These are phyloP conservation scores for Neosalanx taihuensis DNA, from an alignment of 2,797 vertebrate species.

Conservation along the genomic window DNA sequence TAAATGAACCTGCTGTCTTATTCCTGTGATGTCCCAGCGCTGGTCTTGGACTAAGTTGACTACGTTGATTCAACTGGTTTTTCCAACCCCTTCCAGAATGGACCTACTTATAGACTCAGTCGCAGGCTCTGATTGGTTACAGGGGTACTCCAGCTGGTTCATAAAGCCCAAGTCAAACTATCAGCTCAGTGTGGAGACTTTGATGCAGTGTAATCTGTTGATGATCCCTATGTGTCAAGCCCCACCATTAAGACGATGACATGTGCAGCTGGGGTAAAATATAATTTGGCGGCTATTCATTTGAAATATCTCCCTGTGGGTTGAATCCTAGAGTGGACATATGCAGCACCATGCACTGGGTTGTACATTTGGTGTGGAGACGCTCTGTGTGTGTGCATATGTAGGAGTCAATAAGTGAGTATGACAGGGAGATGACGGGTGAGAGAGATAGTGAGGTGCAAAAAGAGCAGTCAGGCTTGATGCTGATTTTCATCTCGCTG, in stretches of 20 bases:
- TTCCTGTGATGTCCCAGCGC: too few species aligned
- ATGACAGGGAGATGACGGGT: not conserved
- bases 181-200: too few species aligned
- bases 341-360: not conserved
- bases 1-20: too few species aligned
- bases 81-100: too few species aligned
- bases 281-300: conserved; percentile 15
- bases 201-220: not conserved
- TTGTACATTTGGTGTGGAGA: not conserved
- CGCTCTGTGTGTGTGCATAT: not conserved
- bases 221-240: not conserved
- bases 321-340: not conserved
- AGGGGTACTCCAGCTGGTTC: too few species aligned
- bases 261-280: conserved; percentile 12
- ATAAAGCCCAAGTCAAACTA: too few species aligned
- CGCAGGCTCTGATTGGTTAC: too few species aligned
- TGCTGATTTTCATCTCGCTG: conserved; percentile 28
- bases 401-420: conserved; percentile 4
- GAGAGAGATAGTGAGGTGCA: not conserved
- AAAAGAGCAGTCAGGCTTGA: conserved; percentile 8
- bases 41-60: too few species aligned
- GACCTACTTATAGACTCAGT: too few species aligned
- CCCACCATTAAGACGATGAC: conserved; percentile 13
- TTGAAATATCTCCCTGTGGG: conserved; percentile 1
- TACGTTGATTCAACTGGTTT: too few species aligned